Percentiles rank a stretch among this genome's conserved stretches.
phyloP scores from a whole-genome alignment of 2,113 vertebrate genomes.

The Oryzias curvinotus region DNA sequence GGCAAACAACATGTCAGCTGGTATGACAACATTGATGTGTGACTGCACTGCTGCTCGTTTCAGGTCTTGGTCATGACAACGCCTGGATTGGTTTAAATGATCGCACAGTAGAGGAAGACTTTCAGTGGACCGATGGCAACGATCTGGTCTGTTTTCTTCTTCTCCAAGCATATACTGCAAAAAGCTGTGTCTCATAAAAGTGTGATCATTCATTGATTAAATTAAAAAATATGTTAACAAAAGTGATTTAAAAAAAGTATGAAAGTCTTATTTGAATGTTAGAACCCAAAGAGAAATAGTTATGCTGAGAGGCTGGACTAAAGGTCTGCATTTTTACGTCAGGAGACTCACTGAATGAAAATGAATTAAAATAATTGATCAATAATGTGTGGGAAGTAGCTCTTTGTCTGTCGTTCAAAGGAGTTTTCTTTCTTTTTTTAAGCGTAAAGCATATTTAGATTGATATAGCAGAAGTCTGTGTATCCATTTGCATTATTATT shows the following conservation, averaged over 20 bases:
- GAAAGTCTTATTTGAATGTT: not conserved
- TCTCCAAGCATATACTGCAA: not conserved
- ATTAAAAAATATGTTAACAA: not conserved
- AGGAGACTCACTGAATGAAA: too few species aligned
- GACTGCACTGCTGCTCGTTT: not conserved
- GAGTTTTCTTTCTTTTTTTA: too few species aligned
- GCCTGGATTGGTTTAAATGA: conserved; percentile 95
- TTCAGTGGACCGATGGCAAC: conserved; percentile 93
- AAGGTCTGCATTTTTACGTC: too few species aligned
- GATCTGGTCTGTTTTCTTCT: conserved; percentile 80
- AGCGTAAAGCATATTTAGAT: too few species aligned
- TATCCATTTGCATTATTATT: too few species aligned
- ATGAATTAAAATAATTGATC: too few species aligned
- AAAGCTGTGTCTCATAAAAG: not conserved
- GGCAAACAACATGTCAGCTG: not conserved
- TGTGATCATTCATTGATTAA: not conserved
- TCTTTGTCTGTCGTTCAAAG: too few species aligned
- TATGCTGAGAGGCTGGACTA: too few species aligned
- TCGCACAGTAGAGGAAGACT: conserved; percentile 93
- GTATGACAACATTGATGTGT: too few species aligned
- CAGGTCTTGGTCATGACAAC: conserved; percentile 93
- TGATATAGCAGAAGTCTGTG: too few species aligned
- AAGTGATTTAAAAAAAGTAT: not conserved
- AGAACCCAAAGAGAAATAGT: too few species aligned
- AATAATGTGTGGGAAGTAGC: too few species aligned